Conservation (phyloP, 2,888 invertebrate species). For the Xylota sylvarum region DNA sequence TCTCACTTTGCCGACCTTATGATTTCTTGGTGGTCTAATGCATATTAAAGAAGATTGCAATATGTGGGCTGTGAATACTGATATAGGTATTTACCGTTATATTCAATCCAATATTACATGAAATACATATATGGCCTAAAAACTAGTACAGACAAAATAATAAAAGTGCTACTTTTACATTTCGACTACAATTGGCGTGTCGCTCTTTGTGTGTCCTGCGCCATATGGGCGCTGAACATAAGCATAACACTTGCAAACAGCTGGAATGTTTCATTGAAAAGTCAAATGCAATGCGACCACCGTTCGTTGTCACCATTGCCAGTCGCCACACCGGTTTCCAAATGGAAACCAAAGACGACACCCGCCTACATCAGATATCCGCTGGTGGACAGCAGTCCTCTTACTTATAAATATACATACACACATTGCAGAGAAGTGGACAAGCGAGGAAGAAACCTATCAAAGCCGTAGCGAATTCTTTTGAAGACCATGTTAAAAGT, state of each 20-base stretch:
- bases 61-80: conserved; percentile 32
- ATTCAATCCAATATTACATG: background rate
- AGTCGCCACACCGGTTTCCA: conserved; percentile 64
- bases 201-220: conserved; percentile 48
- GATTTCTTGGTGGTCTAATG: conserved; percentile 30
- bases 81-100: conserved; percentile 4
- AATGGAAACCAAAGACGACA: conserved; percentile 74
- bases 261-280: conserved; percentile 76
- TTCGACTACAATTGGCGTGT: conserved; percentile 51
- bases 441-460: conserved; percentile 59
- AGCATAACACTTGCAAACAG: conserved; percentile 71
- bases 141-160: conserved; percentile 31
- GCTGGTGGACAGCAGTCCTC: conserved; percentile 55
- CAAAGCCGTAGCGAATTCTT: conserved; percentile 67
- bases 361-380: conserved; percentile 73
- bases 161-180: conserved; percentile 60
- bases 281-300: conserved; percentile 72
- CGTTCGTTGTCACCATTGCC: conserved; percentile 66
- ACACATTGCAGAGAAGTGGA: conserved; percentile 38
- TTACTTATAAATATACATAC: conserved; percentile 58
- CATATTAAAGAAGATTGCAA: conserved; percentile 11
- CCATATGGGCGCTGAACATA: conserved; percentile 66
- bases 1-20: conserved; percentile 20
- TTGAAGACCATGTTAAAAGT: conserved; percentile 66
- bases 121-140: conserved; percentile 5